Percentiles rank a stretch among this genome's conserved stretches.
These are phyloP conservation scores for Lethenteron camtschaticum DNA, from an alignment of 2,113 vertebrate species.

Conservation along the genomic window DNA sequence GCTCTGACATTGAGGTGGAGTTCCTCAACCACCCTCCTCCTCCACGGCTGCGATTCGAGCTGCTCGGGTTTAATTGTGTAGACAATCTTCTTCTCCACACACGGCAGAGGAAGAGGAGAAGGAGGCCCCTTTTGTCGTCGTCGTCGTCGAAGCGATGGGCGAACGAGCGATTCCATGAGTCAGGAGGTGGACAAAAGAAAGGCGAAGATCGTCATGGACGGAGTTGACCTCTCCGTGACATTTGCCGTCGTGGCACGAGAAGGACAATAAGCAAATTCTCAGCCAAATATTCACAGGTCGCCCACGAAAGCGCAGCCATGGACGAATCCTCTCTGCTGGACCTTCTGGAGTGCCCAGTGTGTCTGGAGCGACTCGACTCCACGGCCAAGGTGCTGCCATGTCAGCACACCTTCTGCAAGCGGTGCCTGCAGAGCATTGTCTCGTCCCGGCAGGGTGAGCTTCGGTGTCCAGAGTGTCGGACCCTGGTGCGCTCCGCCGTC, in stretches of 20 bases:
- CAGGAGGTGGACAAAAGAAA: too few species aligned
- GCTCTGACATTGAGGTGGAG: too few species aligned
- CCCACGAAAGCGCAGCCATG: conserved; percentile 27
- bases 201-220: too few species aligned
- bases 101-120: too few species aligned
- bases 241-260: neutral
- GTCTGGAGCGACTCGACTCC: conserved; percentile 76
- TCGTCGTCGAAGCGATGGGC: too few species aligned
- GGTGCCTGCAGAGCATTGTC: conserved; percentile 79
- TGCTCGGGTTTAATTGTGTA: too few species aligned
- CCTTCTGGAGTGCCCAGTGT: conserved; percentile 77
- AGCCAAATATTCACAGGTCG: neutral
- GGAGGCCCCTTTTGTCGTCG: too few species aligned
- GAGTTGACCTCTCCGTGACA: too few species aligned
- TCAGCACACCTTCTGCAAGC: conserved; percentile 89
- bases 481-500: conserved; percentile 74
- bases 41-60: too few species aligned
- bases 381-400: conserved; percentile 74
- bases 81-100: too few species aligned
- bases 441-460: conserved; percentile 58
- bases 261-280: neutral
- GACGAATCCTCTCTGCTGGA: conserved; percentile 83
- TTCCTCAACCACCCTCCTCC: too few species aligned
- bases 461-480: conserved; percentile 79
- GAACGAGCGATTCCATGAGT: too few species aligned